phyloP scores from a whole-genome alignment of 35 echinoderm and acorn worm species.

The Amphiura filiformis region DNA sequence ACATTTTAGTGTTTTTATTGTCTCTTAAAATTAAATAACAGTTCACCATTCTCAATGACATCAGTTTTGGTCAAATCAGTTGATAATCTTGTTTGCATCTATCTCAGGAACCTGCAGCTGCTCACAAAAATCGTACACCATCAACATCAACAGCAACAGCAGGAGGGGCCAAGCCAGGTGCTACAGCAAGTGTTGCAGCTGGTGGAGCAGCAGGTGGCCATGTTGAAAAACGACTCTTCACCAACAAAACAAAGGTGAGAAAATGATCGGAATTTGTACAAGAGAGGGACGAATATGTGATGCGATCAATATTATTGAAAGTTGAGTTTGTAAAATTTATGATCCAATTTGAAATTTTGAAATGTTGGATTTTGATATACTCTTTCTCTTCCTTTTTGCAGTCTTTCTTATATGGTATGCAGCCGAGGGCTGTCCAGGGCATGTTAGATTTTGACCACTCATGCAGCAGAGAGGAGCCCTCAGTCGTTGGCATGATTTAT shows the following conservation, averaged over 20 bases:
- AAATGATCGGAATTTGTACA: too few species aligned
- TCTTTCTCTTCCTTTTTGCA: slow-evolving; percentile 23
- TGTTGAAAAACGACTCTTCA: slow-evolving; percentile 49
- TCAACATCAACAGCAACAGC: not conserved
- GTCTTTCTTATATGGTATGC: slow-evolving; percentile 91
- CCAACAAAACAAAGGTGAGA: slow-evolving; percentile 61
- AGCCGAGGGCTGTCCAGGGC: slow-evolving; percentile 89
- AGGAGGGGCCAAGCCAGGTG: not conserved
- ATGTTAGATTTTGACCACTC: slow-evolving; percentile 99
- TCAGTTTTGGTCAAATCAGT: too few species aligned
- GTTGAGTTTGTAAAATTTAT: too few species aligned
- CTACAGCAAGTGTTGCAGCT: too few species aligned
- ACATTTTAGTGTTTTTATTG: too few species aligned
- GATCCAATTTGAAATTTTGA: too few species aligned
- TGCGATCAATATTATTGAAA: too few species aligned
- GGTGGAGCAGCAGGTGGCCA: slow-evolving; percentile 5
- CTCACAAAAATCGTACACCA: not conserved
- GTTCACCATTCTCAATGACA: too few species aligned
- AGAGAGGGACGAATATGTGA: too few species aligned
- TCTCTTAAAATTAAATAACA: too few species aligned
- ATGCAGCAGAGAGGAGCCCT: slow-evolving; percentile 74
- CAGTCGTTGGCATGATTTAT: slow-evolving; percentile 92
- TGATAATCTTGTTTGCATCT: too few species aligned
- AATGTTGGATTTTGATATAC: too few species aligned
- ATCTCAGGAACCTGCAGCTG: not conserved